Evolutionary conservation across 2,113 vertebrate species (phyloP).

Genomic region (Phaetusa simplex): DNA sequence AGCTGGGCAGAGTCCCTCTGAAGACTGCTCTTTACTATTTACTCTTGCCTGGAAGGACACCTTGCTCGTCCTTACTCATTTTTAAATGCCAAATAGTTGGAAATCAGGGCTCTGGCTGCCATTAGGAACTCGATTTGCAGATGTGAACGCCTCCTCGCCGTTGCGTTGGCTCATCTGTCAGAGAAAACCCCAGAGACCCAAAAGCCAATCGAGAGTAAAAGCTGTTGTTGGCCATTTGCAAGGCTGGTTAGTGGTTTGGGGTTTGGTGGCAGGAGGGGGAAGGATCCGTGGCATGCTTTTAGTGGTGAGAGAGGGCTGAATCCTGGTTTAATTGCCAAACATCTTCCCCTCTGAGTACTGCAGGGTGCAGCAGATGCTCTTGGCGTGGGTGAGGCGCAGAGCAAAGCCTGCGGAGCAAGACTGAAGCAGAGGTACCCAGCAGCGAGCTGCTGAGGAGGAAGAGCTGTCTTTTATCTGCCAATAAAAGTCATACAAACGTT

Average conservation of each 20-base stretch:
- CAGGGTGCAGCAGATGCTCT: not conserved
- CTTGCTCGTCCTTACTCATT: not conserved
- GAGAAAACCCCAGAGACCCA: not conserved
- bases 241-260: not conserved
- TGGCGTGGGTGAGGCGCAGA: not conserved
- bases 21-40: not conserved
- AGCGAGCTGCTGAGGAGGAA: not conserved
- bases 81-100: not conserved
- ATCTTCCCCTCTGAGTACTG: not conserved
- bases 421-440: not conserved
- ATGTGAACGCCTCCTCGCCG: accelerated
- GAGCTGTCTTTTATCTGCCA: not conserved
- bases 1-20: not conserved
- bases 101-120: not conserved
- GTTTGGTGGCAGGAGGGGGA: not conserved
- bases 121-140: not conserved
- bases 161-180: not conserved
- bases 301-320: not conserved
- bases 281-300: not conserved
- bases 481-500: not conserved
- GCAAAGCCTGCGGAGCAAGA: not conserved
- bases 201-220: not conserved
- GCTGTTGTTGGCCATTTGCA: not conserved
- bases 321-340: not conserved
- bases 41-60: not conserved